Percentiles rank a stretch among this genome's conserved stretches.
Evolutionary conservation across 2,797 vertebrate genomes (phyloP).

Genomic region (Arctocebus calabarensis): DNA sequence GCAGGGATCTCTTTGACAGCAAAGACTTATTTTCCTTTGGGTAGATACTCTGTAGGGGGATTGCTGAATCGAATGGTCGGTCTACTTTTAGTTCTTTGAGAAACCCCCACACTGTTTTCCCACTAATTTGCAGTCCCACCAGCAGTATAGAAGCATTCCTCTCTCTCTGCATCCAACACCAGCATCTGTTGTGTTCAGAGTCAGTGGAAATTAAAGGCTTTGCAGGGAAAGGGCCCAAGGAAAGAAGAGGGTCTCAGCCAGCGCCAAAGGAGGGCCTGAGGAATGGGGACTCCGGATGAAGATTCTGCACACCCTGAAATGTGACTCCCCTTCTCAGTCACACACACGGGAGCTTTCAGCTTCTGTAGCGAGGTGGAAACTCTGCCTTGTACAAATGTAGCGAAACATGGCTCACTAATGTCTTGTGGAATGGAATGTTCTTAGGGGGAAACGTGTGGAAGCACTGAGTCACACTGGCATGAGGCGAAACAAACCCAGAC

Average conservation of each 20-base stretch:
- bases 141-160: background rate
- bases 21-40: background rate
- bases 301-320: background rate
- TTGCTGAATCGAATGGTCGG: background rate
- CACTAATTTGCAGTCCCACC: background rate
- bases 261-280: background rate
- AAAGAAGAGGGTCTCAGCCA: background rate
- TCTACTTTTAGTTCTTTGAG: background rate
- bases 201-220: slow-evolving; percentile 10
- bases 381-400: background rate
- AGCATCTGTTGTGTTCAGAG: background rate
- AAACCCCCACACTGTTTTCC: background rate
- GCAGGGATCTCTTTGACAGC: background rate
- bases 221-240: background rate
- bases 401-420: background rate
- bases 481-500: background rate
- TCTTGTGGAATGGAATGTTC: slow-evolving; percentile 14
- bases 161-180: background rate
- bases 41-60: background rate
- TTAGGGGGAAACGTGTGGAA: background rate
- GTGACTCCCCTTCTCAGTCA: background rate
- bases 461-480: slow-evolving; percentile 4
- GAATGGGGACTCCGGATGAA: background rate
- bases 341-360: background rate
- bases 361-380: background rate